Percentiles rank a stretch among this genome's conserved stretches.
These are phyloP conservation scores for Gnathonemus longibarbis DNA, from an alignment of 2,113 vertebrate species.

Conservation along the genomic window DNA sequence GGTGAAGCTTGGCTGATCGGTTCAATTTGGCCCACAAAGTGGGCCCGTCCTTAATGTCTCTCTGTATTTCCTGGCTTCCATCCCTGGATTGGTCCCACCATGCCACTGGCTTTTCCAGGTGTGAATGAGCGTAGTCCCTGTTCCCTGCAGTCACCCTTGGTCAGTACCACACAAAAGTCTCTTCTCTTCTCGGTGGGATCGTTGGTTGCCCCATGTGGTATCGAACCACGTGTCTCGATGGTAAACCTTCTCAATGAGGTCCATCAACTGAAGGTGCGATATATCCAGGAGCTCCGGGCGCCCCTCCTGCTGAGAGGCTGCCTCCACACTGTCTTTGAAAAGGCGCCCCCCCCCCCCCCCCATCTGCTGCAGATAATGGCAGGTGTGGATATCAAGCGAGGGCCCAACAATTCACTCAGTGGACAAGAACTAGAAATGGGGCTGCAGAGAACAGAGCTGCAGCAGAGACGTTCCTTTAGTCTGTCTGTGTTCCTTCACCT, in stretches of 20 bases:
- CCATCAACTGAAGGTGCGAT: background rate
- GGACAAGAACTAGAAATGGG: background rate
- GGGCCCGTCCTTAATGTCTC: background rate
- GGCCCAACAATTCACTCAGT: background rate
- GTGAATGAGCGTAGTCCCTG: background rate
- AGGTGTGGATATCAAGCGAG: background rate
- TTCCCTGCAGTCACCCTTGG: background rate
- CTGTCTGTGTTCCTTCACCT: background rate
- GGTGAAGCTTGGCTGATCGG: background rate
- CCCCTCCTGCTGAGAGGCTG: background rate
- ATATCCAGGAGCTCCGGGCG: background rate
- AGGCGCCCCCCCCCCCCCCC: background rate
- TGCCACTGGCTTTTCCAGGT: background rate
- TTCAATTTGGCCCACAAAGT: background rate
- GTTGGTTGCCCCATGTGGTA: background rate
- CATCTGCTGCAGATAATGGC: background rate
- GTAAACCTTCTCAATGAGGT: background rate
- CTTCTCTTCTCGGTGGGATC: background rate
- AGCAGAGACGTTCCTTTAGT: background rate
- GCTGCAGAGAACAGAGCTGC: background rate
- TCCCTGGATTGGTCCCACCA: background rate
- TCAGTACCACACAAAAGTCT: background rate
- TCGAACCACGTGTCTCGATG: background rate
- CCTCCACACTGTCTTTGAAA: background rate
- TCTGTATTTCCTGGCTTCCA: background rate